Evolutionary conservation across 2,113 vertebrate genomes (phyloP), one percentile per base, ranked within the genome.

Genomic region (Phylloscopus trochiloides): DNA sequence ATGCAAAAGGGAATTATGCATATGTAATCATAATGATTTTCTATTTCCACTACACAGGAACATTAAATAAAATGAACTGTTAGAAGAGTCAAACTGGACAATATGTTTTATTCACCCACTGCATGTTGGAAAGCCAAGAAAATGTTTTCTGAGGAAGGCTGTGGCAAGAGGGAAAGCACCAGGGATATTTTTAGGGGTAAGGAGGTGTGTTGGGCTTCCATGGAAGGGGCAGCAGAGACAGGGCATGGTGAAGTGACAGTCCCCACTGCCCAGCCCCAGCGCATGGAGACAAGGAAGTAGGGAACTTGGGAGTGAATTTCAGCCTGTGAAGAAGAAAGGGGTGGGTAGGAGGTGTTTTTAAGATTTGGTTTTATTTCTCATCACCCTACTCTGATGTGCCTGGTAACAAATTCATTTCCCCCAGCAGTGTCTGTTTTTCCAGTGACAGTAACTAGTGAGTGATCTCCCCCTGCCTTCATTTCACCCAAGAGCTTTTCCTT

Each of bases 161-260:
- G 20, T 26, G n/a, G 51, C 10, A 32, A 19, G 0, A 38, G 45
- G 28, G 21, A 21, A 48, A 28, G 61, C 2, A 59, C 3, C 24
- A 61, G 67, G 52, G 43, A 18, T 19, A 45, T 45, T 13, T 19
- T 18, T 45, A 45, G 18, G 43, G 43, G 9, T 10, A 19, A 19
- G 6, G 18, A 19, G 8, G 43, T 19, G 43, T 45, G 43, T 7
- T 15, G 47, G 29, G 24, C 34, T 17, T 54, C 29, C 47, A 12
- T 54, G n/a, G 54, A 26, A 59, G 47, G 20, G 29, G 24, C 24
- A 80, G 59, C 52, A 54, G 24, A 10, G 11, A n/a, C 47, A 52
- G 38, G 1, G 2, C 0, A 1, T 20, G 24, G 16, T 14, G 24
- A 9, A 52, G 17, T 9, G 25, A 29, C 47, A 61, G 26, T 18